Base-by-base conservation (phyloP, 2,888 invertebrate genomes). In the Villa cingulata region DNA sequence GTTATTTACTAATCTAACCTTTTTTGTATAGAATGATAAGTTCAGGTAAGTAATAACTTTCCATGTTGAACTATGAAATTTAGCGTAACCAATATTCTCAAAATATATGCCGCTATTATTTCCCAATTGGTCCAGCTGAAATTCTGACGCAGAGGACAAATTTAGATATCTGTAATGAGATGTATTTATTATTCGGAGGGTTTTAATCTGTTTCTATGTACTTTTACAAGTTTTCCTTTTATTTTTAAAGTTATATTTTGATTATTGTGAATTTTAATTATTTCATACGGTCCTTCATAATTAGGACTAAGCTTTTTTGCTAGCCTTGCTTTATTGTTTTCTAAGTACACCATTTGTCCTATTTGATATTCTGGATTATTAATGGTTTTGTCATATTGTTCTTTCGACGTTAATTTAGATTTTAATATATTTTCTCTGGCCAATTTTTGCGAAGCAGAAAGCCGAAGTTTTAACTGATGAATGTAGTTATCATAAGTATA, bases 91-190 rank as follows among this genome's bases (percentile, higher is more conserved):
- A 18, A 52, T 34, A 20, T 46, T 48, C 40, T 52, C 48, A 37
- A 48, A 52, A 27, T 46, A 52, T 5, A 52, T 50, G 45, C 52
- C 52, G 14, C 48, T 46, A 16, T 36, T 44, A 37, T 52, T 43
- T 7, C n/a, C 6, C 9, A 41, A n/a, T 12, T 15, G 14, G 2
- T 23, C 27, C 14, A 43, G 18, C 20, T 46, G 27, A 4, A 46
- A 36, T 32, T 41, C 41, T 29, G 29, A 29, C 12, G 29, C 29
- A 29, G 29, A 29, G 3, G 7, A 10, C 3, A 29, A 29, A 29
- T 29, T 23, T 7, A 23, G 23, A 39, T 27, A 23, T 36, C 12
- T 45, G 18, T 34, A 37, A 40, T 23, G 7, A 23, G 23, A 23
- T 6, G n/a, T n/a, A n/a, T n/a, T n/a, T 16, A 37, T 41, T 37